Evolutionary conservation across 2,113 vertebrate genomes (phyloP).

Genomic region (Xiphophorus maculatus): DNA sequence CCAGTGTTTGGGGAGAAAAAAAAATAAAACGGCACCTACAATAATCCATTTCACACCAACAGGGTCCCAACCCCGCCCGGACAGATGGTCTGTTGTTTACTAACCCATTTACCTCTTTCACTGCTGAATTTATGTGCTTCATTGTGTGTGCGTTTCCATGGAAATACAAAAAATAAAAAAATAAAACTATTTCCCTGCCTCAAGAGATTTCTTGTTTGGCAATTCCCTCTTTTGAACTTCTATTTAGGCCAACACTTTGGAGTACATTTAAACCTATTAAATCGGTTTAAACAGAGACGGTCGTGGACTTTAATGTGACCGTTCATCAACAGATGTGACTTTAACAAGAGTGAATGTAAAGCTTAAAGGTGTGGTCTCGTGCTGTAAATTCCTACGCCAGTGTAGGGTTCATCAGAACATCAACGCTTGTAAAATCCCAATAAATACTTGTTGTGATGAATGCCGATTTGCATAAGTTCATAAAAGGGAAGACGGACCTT

Average conservation of each 20-base stretch:
- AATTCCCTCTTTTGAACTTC: constrained; percentile 32
- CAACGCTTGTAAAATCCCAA: not conserved
- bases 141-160: constrained; percentile 19
- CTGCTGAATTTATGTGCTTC: not conserved
- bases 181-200: constrained; percentile 29
- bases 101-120: constrained; percentile 34
- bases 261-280: constrained; percentile 31
- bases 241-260: constrained; percentile 34
- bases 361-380: too few species aligned
- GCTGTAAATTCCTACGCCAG: too few species aligned
- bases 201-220: constrained; percentile 27
- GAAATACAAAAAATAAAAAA: constrained; percentile 20
- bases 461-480: not conserved
- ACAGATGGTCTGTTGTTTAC: constrained; percentile 40
- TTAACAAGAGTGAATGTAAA: not conserved
- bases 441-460: not conserved
- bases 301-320: too few species aligned
- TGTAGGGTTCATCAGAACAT: not conserved
- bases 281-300: not conserved
- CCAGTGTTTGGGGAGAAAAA: not conserved
- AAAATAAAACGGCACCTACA: constrained; percentile 4
- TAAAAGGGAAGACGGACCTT: not conserved
- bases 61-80: constrained; percentile 16
- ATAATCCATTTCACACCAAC: constrained; percentile 2
- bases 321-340: not conserved